Evolutionary conservation across 2,797 vertebrate species (phyloP).

Genomic region (Poecilia gillii): DNA sequence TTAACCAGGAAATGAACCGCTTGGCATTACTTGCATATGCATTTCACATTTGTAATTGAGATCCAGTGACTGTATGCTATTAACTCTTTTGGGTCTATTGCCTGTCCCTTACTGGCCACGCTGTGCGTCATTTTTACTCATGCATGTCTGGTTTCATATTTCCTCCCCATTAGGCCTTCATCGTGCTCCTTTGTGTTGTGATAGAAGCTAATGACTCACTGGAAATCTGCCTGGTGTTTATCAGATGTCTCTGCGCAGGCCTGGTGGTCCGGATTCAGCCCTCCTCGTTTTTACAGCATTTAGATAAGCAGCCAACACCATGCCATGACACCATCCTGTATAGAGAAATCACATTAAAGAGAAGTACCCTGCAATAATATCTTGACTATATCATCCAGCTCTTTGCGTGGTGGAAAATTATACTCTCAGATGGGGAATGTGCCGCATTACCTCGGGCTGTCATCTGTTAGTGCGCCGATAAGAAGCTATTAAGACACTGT

Average conservation of each 20-base stretch:
- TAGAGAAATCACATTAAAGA: slow-evolving; percentile 43
- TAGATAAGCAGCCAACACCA: slow-evolving; percentile 42
- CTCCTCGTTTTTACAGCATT: slow-evolving; percentile 23
- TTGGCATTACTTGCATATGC: slow-evolving; percentile 48
- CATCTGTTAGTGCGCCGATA: slow-evolving; percentile 51
- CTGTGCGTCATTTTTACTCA: slow-evolving; percentile 69
- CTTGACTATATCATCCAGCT: slow-evolving; percentile 43
- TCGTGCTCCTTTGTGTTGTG: slow-evolving; percentile 70
- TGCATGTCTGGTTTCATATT: slow-evolving; percentile 72
- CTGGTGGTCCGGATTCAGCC: slow-evolving; percentile 53
- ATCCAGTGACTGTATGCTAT: slow-evolving; percentile 50
- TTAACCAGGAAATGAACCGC: slow-evolving; percentile 64
- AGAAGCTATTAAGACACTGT: slow-evolving; percentile 41
- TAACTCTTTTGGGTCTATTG: slow-evolving; percentile 58
- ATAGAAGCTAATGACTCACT: slow-evolving; percentile 76
- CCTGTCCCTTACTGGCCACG: slow-evolving; percentile 43
- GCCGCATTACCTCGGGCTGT: slow-evolving; percentile 54
- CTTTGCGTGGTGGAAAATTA: slow-evolving; percentile 48
- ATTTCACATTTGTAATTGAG: slow-evolving; percentile 62
- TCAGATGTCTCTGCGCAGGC: slow-evolving; percentile 59
- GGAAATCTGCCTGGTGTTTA: slow-evolving; percentile 75
- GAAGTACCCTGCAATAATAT: slow-evolving; percentile 36
- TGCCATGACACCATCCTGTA: slow-evolving; percentile 38
- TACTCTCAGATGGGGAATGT: slow-evolving; percentile 45
- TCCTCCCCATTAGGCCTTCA: slow-evolving; percentile 67